phyloP scores from a whole-genome alignment of 1,140 invertebrate genomes.

The Nasonia longicornis region DNA sequence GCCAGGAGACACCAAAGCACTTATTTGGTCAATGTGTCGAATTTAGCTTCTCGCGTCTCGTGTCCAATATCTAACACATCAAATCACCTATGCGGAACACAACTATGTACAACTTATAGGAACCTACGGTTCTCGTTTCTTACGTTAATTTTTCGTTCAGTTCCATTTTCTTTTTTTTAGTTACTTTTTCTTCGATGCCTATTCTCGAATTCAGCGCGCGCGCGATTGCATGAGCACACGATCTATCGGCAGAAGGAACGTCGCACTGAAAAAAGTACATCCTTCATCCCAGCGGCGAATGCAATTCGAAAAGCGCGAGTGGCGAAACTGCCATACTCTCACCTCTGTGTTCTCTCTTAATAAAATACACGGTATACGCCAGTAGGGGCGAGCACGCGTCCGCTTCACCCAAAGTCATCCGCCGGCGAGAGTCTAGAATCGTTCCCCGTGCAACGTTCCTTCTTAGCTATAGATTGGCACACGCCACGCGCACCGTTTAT shows the following conservation, averaged over 20 bases:
- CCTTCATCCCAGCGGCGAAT: neutral
- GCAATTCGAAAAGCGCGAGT: neutral
- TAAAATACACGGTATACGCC: conserved; percentile 34
- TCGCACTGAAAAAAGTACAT: neutral
- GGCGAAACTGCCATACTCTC: neutral
- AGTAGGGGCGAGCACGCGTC: neutral
- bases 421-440: neutral
- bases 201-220: neutral
- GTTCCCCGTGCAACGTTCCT: neutral
- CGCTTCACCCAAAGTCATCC: conserved; percentile 10
- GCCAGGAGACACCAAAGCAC: conserved; percentile 11
- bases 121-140: conserved; percentile 33
- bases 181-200: conserved; percentile 25
- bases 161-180: neutral
- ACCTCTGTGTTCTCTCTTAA: conserved; percentile 9
- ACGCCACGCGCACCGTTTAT: neutral
- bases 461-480: neutral
- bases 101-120: conserved; percentile 38
- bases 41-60: conserved; percentile 1
- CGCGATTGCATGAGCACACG: neutral
- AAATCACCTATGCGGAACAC: conserved; percentile 38
- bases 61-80: conserved; percentile 31
- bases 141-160: conserved; percentile 8
- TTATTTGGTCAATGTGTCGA: neutral
- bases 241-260: neutral